phyloP scores from a whole-genome alignment of 1,140 invertebrate genomes.

The Hypothenemus hampei region DNA sequence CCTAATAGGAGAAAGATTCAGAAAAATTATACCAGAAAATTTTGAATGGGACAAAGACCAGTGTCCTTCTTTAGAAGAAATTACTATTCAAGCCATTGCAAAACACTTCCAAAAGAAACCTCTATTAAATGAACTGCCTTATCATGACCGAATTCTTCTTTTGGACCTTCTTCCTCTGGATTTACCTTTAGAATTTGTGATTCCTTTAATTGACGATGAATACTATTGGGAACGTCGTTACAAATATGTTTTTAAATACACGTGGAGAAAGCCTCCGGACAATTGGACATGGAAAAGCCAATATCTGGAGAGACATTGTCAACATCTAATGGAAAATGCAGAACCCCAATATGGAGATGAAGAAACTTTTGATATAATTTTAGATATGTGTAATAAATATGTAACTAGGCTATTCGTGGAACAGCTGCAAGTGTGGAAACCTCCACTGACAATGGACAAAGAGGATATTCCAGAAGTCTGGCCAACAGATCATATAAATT shows the following conservation, averaged over 20 bases:
- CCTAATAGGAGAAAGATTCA: conserved; percentile 29
- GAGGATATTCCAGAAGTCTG: conserved; percentile 41
- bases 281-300: conserved; percentile 42
- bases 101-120: conserved; percentile 34
- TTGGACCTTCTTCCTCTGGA: conserved; percentile 34
- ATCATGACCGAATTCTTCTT: conserved; percentile 35
- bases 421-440: conserved; percentile 41
- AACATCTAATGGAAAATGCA: conserved; percentile 40
- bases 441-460: conserved; percentile 36
- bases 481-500: conserved; percentile 42
- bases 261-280: conserved; percentile 18
- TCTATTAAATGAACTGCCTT: conserved; percentile 36
- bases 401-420: conserved; percentile 37
- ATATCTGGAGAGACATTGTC: conserved; percentile 41
- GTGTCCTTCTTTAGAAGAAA: conserved; percentile 31
- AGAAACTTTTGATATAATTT: conserved; percentile 37
- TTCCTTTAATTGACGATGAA: conserved; percentile 41
- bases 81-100: conserved; percentile 32
- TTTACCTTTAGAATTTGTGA: conserved; percentile 32
- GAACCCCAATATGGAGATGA: conserved; percentile 43
- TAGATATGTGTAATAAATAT: conserved; percentile 33
- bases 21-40: conserved; percentile 35
- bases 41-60: conserved; percentile 35
- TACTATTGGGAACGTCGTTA: conserved; percentile 42
- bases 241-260: conserved; percentile 30